These are phyloP conservation scores for Melopsittacus undulatus DNA, from an alignment of 2,797 vertebrate genomes.

Conservation along the genomic window DNA sequence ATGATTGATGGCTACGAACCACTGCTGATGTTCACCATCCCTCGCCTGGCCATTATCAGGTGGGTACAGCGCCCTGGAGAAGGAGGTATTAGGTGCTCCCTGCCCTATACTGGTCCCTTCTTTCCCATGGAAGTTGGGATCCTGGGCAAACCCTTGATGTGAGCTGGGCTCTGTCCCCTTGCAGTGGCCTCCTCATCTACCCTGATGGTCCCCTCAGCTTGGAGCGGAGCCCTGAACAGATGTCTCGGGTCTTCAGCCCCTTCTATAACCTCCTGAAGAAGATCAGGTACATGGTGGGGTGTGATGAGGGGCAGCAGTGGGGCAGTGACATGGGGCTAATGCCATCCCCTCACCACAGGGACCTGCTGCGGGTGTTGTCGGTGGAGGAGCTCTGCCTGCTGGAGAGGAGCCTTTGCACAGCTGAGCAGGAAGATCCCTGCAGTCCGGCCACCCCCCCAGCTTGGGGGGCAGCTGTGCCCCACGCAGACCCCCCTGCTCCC, in stretches of 20 bases:
- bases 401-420: conserved; percentile 72
- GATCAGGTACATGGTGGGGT: conserved; percentile 63
- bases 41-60: conserved; percentile 79
- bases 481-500: not conserved
- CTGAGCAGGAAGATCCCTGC: conserved; percentile 36
- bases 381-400: conserved; percentile 70
- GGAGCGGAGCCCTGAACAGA: conserved; percentile 68
- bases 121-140: not conserved
- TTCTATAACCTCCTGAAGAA: conserved; percentile 75
- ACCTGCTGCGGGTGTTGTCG: conserved; percentile 70
- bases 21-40: conserved; percentile 80
- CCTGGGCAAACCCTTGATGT: fast-evolving
- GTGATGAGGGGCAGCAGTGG: fast-evolving
- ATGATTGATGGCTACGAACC: conserved; percentile 80
- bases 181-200: conserved; percentile 78
- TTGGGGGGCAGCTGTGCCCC: not conserved
- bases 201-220: conserved; percentile 77
- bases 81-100: not conserved
- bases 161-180: not conserved
- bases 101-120: not conserved
- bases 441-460: fast-evolving
- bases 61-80: conserved; percentile 21
- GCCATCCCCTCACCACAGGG: not conserved
- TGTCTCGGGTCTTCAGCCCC: conserved; percentile 77
- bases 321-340: not conserved